phyloP scores from a whole-genome alignment of 2,888 invertebrate genomes.

The Diarsia mendica region DNA sequence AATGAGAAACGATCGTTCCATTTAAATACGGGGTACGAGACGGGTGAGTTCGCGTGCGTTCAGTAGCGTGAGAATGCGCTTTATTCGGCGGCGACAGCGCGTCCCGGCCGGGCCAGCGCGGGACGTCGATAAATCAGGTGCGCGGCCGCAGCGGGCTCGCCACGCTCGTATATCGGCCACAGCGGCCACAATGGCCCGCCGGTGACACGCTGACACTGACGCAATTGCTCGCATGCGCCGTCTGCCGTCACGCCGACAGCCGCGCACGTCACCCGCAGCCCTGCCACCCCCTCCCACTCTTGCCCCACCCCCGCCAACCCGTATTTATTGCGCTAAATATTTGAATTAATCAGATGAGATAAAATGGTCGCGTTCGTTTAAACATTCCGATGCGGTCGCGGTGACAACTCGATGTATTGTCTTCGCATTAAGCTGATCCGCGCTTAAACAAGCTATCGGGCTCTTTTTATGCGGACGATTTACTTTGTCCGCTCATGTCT shows the following conservation, averaged over 20 bases:
- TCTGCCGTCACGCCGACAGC: slow-evolving; percentile 78
- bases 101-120: slow-evolving; percentile 75
- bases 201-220: slow-evolving; percentile 87
- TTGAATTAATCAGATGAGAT: slow-evolving; percentile 90
- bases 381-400: slow-evolving; percentile 89
- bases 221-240: slow-evolving; percentile 86
- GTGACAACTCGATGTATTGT: slow-evolving; percentile 90
- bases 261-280: slow-evolving; percentile 73
- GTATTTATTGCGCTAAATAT: slow-evolving; percentile 90
- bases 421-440: slow-evolving; percentile 82
- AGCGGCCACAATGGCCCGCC: slow-evolving; percentile 83
- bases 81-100: slow-evolving; percentile 87
- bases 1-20: slow-evolving; percentile 89
- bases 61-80: slow-evolving; percentile 90
- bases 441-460: slow-evolving; percentile 78
- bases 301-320: slow-evolving; percentile 69
- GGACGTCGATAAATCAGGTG: slow-evolving; percentile 89
- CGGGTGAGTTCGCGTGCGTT: slow-evolving; percentile 89
- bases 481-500: slow-evolving; percentile 62
- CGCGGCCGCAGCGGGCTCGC: slow-evolving; percentile 77
- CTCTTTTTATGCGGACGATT: slow-evolving; percentile 74
- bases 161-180: slow-evolving; percentile 81
- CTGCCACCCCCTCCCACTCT: slow-evolving; percentile 73
- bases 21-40: slow-evolving; percentile 87
- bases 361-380: slow-evolving; percentile 87